These are phyloP conservation scores for Drosophila maculinotata DNA, from an alignment of 2,888 invertebrate genomes.

Conservation along the genomic window DNA sequence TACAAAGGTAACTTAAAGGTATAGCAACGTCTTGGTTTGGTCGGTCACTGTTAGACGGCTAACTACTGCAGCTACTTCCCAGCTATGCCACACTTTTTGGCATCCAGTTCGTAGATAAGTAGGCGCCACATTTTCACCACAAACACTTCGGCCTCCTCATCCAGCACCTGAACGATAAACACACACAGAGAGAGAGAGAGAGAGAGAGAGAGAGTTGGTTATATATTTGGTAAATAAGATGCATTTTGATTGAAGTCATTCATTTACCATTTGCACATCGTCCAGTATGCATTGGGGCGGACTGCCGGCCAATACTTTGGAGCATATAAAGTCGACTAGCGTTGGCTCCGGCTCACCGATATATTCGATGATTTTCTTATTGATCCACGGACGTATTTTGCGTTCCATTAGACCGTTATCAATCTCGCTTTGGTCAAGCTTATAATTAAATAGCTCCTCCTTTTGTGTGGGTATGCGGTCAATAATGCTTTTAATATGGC, in stretches of 20 bases:
- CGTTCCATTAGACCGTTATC: conserved; percentile 94
- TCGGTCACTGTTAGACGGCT: conserved; percentile 16
- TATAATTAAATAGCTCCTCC: conserved; percentile 97
- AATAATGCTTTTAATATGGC: conserved; percentile 98
- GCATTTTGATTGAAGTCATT: too few species aligned
- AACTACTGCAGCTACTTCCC: conserved; percentile 85
- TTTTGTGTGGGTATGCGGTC: conserved; percentile 99
- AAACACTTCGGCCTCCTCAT: conserved; percentile 99
- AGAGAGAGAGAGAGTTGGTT: conserved; percentile 3
- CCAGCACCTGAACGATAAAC: conserved; percentile 91
- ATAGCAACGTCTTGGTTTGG: conserved; percentile 36
- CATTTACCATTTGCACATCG: conserved; percentile 98
- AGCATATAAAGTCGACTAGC: conserved; percentile 99
- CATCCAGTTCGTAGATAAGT: conserved; percentile 99
- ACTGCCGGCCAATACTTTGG: conserved; percentile 97
- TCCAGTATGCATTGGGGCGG: conserved; percentile 97
- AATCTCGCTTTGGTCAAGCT: conserved; percentile 95
- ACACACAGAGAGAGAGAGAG: not conserved
- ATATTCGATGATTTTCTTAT: conserved; percentile 99
- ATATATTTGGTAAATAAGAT: conserved; percentile 8
- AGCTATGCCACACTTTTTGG: conserved; percentile 93
- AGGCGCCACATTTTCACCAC: conserved; percentile 99
- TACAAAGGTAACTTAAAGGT: conserved; percentile 59
- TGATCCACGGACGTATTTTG: conserved; percentile 99
- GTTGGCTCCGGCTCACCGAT: conserved; percentile 99